Percentiles rank a stretch among this genome's conserved stretches.
Conservation (phyloP, 2,113 vertebrate species). For the Corythornis cristatus region DNA sequence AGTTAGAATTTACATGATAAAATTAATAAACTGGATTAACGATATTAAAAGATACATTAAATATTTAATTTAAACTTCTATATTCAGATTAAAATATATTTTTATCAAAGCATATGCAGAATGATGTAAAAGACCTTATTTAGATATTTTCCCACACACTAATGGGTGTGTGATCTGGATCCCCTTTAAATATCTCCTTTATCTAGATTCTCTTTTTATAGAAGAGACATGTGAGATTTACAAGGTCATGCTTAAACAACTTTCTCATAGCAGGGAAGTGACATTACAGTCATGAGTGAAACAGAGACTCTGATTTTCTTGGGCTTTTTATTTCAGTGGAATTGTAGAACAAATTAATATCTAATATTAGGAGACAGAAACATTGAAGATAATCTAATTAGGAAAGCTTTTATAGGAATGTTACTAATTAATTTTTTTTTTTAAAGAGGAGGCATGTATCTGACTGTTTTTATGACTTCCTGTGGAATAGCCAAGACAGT, state of each 20-base stretch:
- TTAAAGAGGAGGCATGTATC: background rate
- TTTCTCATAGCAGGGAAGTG: background rate
- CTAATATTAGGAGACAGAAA: background rate
- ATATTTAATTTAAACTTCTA: background rate
- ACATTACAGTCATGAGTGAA: background rate
- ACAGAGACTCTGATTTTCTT: background rate
- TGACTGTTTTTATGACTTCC: background rate
- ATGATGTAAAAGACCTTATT: background rate
- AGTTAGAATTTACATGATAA: background rate
- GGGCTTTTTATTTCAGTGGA: background rate
- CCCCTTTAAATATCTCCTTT: background rate
- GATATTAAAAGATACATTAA: background rate
- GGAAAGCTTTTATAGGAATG: background rate
- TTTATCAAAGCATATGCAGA: background rate
- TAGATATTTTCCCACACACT: background rate
- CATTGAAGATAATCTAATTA: background rate
- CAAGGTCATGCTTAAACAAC: background rate
- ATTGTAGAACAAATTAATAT: background rate
- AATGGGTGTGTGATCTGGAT: background rate
- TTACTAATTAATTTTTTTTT: background rate
- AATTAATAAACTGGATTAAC: background rate
- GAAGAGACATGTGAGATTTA: background rate
- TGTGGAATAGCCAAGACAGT: background rate
- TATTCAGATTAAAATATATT: background rate
- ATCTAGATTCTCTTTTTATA: background rate